phyloP scores from a whole-genome alignment of 2,888 invertebrate species.

The Bombylius discolor region DNA sequence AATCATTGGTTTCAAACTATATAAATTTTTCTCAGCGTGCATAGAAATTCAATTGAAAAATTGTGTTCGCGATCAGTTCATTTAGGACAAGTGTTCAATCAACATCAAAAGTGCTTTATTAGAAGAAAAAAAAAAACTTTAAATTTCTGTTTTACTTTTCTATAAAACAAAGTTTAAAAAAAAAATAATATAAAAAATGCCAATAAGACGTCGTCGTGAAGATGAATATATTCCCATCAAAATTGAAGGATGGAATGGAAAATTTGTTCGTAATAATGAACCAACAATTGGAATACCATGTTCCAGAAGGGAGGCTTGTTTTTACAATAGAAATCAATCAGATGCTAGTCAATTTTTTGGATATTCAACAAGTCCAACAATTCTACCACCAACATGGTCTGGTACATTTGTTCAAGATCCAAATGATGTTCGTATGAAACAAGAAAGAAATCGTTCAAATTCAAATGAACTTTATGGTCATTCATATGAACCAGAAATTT shows the following conservation, averaged over 20 bases:
- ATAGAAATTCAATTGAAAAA: no score
- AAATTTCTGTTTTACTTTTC: no score
- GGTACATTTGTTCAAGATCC: conserved; percentile 27
- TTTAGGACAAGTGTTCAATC: no score
- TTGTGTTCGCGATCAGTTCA: no score
- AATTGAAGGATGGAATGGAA: conserved; percentile 37
- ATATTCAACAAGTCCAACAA: conserved; percentile 26
- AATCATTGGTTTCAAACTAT: no score
- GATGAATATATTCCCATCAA: conserved; percentile 35
- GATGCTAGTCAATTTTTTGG: conserved; percentile 32
- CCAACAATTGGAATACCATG: background rate
- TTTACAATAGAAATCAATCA: conserved; percentile 27
- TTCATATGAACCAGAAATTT: conserved; percentile 24
- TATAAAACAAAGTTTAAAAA: no score
- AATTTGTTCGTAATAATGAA: conserved; percentile 20
- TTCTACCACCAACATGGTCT: conserved; percentile 32
- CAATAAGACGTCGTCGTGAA: conserved; percentile 21
- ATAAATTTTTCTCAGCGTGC: no score
- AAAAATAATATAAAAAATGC: conserved; percentile 22
- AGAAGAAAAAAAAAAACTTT: no score
- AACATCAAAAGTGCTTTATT: no score
- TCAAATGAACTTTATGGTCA: conserved; percentile 29
- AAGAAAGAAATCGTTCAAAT: conserved; percentile 29
- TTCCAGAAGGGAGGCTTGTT: background rate
- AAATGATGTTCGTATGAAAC: conserved; percentile 17